Percentiles rank a stretch among this genome's conserved stretches.
These are phyloP conservation scores for Paguma larvata DNA, from an alignment of 2,797 vertebrate genomes.

Conservation along the genomic window DNA sequence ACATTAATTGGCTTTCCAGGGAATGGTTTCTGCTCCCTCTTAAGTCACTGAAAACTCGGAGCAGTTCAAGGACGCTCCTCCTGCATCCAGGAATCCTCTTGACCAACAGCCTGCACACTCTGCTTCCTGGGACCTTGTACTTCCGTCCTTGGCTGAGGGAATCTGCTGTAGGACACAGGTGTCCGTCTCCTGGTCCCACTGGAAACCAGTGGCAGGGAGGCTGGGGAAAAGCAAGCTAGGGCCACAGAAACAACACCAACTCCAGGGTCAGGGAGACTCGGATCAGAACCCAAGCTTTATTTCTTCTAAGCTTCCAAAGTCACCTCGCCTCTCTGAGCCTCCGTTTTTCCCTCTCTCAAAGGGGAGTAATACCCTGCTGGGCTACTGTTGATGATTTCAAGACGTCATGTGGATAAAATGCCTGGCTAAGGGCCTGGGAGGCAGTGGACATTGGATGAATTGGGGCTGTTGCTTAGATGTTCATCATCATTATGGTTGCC, in stretches of 20 bases:
- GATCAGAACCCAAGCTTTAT: not conserved
- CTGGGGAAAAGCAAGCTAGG: not conserved
- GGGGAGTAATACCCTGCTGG: not conserved
- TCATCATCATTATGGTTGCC: not conserved
- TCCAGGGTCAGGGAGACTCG: not conserved
- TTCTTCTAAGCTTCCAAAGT: not conserved
- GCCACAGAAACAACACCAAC: not conserved
- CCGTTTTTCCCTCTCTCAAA: not conserved
- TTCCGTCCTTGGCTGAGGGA: not conserved
- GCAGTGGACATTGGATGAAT: not conserved
- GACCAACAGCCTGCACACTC: not conserved
- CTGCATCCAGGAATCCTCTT: not conserved
- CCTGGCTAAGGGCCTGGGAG: not conserved
- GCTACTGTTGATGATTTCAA: not conserved
- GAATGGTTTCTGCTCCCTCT: not conserved
- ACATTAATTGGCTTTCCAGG: not conserved
- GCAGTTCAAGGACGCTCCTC: not conserved
- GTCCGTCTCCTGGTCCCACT: not conserved
- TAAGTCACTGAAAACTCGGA: constrained; percentile 51
- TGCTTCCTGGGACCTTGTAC: not conserved
- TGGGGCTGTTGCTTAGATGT: not conserved
- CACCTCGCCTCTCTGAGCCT: not conserved
- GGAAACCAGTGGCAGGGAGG: not conserved
- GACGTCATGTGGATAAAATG: not conserved
- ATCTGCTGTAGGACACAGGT: not conserved